Evolutionary conservation across 2,888 invertebrate genomes (phyloP), one percentile per base, ranked within the genome.

Genomic region (Labia minor): DNA sequence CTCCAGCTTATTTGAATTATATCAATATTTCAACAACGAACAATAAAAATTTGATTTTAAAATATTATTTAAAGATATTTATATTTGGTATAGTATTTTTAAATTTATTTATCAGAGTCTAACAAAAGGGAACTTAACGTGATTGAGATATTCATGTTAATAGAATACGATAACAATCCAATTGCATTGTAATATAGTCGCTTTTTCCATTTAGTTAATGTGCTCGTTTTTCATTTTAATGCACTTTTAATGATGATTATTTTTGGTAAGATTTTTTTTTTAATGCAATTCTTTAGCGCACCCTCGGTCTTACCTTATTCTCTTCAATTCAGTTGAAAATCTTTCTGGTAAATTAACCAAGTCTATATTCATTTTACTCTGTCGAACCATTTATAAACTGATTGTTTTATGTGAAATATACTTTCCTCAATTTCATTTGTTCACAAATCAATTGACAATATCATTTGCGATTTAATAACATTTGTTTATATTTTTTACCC

Each of bases 181-280:
- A 49, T 6, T 49, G 49, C 49, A 8, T 49, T 49, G 49, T 49
- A 49, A 26, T 49, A n/a, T 49, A 49, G 49, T 49, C 49, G 3
- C 49, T 49, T 49, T 49, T 49, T 49, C 49, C 49, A 49, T 49
- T 49, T 49, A 49, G 49, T 49, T 49, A 49, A 49, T 49, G 49
- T 3, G 49, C 49, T 49, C 49, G 49, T 49, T n/a, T 49, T 49
- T 49, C 49, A 49, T 49, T 49, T 49, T 49, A 49, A 49, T 49
- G 49, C 49, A 3, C 49, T 49, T 49, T 49, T 49, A 49, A 49
- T 49, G 49, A 49, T 49, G 49, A 49, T 49, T 49, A 49, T 49
- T 49, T 49, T 49, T 11, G 49, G 49, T 49, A 49, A 49, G 49
- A 49, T 49, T 49, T 49, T 49, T 33, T 33, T 33, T 49, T 49